Conservation (phyloP, 2,888 invertebrate species). For the Julus scanicus region DNA sequence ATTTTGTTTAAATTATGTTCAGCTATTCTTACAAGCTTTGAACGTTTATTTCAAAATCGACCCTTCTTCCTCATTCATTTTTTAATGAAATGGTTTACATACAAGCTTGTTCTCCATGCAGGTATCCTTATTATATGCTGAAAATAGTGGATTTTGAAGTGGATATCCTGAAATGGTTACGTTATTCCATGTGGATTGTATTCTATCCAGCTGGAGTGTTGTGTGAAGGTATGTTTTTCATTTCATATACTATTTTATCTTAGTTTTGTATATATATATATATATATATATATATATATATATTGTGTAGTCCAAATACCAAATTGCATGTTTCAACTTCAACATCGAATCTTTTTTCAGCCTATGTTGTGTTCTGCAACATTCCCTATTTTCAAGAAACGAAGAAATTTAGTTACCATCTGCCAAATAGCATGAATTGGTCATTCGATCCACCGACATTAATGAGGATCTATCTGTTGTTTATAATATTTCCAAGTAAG, state of each 20-base stretch:
- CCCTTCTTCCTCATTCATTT: too few relatives aligned
- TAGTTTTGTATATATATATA: constrained; percentile 59
- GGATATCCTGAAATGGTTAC: constrained; percentile 85
- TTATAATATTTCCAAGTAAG: constrained; percentile 78
- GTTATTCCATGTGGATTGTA: constrained; percentile 94
- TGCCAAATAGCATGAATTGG: constrained; percentile 89
- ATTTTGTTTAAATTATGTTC: too few relatives aligned
- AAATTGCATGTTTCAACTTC: not conserved
- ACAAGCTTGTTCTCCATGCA: constrained; percentile 63
- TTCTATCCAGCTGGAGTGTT: constrained; percentile 90
- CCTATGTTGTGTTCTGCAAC: constrained; percentile 67
- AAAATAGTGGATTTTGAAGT: constrained; percentile 80
- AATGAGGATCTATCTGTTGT: constrained; percentile 79
- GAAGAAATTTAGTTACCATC: constrained; percentile 75
- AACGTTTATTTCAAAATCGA: too few relatives aligned
- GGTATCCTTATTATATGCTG: constrained; percentile 92
- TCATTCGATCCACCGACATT: constrained; percentile 86
- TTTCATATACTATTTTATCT: constrained; percentile 61
- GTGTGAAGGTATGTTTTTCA: constrained; percentile 75
- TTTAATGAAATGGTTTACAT: too few relatives aligned
- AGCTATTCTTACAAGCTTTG: too few relatives aligned
- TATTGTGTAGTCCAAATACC: not conserved
- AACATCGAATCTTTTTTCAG: not conserved
- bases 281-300: too few relatives aligned
- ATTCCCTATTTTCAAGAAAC: constrained; percentile 92